Evolutionary conservation across 1,140 invertebrate genomes (phyloP), one percentile per base, ranked within the genome.

Genomic region (Apis laboriosa): DNA sequence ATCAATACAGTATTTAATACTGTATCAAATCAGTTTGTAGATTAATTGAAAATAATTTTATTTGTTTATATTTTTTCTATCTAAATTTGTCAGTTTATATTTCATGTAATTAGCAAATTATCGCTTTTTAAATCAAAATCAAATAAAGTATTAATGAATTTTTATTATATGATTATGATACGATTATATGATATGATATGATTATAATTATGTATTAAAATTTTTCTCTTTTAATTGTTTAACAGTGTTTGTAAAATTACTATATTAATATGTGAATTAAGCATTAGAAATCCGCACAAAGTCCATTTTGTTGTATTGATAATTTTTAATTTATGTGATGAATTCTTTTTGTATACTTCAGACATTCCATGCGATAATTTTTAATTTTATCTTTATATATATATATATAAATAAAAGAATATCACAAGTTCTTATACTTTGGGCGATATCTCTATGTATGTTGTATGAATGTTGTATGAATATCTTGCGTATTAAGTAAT

Each of bases 1-100:
- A 53, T 74, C 66, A 74, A 81, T 78, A 61, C 34, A 61, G 64
- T 70, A 67, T 56, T n/a, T 60, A 56, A 72, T 71, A 82, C 28
- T 64, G 63, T 64, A 24, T 64, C 19, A 72, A 61, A 76, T 81
- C 17, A 34, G 71, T 56, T 43, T 81, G 51, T 84, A 84, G 72
- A 77, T 70, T 51, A n/a, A 71, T 78, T 76, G 17, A 49, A 73
- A 24, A 76, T 51, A 86, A 43, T 43, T 77, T 28, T 67, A 63
- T 68, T 86, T 34, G 72, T 73, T 73, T 83, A 60, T 87, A 87
- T 84, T 84, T 87, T 86, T 86, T 84, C 15, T 58, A 61, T 84
- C 28, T 49, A 86, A 84, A 87, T 80, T 84, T 79, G 70, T 86
- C 66, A 80, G n/a, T 61, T 53, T 56, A 68, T 56, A 70, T 66